Evolutionary conservation across 2,113 vertebrate genomes (phyloP), one percentile per base, ranked within the genome.

Genomic region (Patagioenas fasciata): DNA sequence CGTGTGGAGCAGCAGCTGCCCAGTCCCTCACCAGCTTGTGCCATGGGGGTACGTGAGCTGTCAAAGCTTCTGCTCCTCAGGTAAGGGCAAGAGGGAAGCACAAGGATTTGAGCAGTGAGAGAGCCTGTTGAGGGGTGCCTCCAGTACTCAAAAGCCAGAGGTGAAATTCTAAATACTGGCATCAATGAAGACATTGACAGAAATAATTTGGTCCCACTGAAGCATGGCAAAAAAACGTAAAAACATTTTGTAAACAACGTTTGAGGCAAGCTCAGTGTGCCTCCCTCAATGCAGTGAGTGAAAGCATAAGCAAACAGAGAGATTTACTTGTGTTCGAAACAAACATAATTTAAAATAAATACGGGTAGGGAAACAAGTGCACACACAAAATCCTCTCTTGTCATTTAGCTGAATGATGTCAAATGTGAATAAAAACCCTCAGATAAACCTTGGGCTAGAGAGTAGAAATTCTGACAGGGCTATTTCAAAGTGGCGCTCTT

Each of bases 401-500:
- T 95, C 80, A 69, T 95, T 84, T 94, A 54, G 28, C 86, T 84
- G 95, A 96, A 95, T 1, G 11, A 84, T 95, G 96, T 96, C 83
- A 97, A 97, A 97, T 61, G 92, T 19, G 93, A 97, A 96, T 88
- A 97, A 97, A 97, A 97, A 79, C 57, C 73, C 57, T 58, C 65
- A 79, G 83, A 85, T 93, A 94, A 94, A 97, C 91, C 95, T 74
- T 93, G 91, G 91, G 80, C 40, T 92, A 94, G 84, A 90, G 60
- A 40, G 71, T 15, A 97, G 88, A 96, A 94, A 97, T 97, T 97
- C 94, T 97, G 94, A 57, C 93, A 96, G 91, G 80, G 91, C 62
- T 97, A 70, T 98, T 97, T 96, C 93, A 71, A 93, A 95, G 93
- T 70, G 88, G 87, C 88, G 91, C 96, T 97, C 97, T 97, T 97